Evolutionary conservation across 2,888 invertebrate genomes (phyloP).

Genomic region (Cryptophagus acutangulus): DNA sequence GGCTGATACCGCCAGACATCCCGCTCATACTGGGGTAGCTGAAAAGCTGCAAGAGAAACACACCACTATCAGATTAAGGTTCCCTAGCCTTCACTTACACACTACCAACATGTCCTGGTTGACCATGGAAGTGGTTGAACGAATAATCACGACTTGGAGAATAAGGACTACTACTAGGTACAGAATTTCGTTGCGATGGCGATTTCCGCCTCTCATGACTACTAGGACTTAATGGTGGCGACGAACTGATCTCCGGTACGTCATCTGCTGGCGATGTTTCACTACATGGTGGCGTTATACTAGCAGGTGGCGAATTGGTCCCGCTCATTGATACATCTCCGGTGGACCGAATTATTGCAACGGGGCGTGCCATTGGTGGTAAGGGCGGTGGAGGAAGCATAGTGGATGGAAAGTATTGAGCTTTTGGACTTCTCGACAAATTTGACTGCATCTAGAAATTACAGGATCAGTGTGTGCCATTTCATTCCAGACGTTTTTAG

Average conservation of each 20-base stretch:
- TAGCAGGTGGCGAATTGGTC: slow-evolving; percentile 60
- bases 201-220: slow-evolving; percentile 44
- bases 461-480: slow-evolving; percentile 45
- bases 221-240: slow-evolving; percentile 46
- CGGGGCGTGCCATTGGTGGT: slow-evolving; percentile 94
- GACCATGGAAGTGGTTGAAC: slow-evolving; percentile 91
- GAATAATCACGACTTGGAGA: slow-evolving; percentile 56
- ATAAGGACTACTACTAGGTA: slow-evolving; percentile 41
- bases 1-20: slow-evolving; percentile 83
- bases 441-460: slow-evolving; percentile 51
- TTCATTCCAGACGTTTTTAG: neutral
- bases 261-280: slow-evolving; percentile 46
- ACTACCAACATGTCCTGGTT: slow-evolving; percentile 72
- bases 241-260: slow-evolving; percentile 43
- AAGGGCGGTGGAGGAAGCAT: slow-evolving; percentile 94
- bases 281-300: slow-evolving; percentile 54
- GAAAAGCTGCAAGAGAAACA: slow-evolving; percentile 67
- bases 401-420: slow-evolving; percentile 83
- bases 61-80: slow-evolving; percentile 24
- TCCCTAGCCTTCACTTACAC: slow-evolving; percentile 36
- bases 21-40: slow-evolving; percentile 85
- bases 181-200: slow-evolving; percentile 42
- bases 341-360: slow-evolving; percentile 91
- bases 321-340: slow-evolving; percentile 56
- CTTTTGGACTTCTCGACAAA: slow-evolving; percentile 65